Conservation (phyloP, 2,113 vertebrate species). For the Sialia sialis region DNA sequence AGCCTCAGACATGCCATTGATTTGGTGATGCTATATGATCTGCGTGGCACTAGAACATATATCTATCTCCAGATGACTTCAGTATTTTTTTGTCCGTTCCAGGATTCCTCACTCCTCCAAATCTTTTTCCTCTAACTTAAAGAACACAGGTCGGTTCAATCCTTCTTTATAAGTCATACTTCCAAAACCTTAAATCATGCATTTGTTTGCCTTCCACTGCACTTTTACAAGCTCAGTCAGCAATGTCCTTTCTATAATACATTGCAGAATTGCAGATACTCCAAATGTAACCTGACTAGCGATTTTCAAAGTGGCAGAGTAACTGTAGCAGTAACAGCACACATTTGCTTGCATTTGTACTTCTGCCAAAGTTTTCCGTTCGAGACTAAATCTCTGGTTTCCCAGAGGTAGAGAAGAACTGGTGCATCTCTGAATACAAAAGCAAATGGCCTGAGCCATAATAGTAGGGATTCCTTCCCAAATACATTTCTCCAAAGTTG, state of each 20-base stretch:
- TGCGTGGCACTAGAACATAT: not conserved
- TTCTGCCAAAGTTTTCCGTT: not conserved
- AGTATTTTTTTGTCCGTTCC: constrained; percentile 22
- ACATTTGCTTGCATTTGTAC: not conserved
- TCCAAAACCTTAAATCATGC: constrained; percentile 64
- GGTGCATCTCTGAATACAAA: not conserved
- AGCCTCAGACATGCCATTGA: not conserved
- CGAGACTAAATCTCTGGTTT: not conserved
- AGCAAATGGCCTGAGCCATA: not conserved
- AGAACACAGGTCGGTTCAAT: constrained; percentile 56
- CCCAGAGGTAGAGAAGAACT: not conserved
- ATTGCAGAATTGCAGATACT: constrained; percentile 52
- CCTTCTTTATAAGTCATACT: constrained; percentile 60
- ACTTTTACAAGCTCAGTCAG: constrained; percentile 61
- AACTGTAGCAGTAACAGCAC: not conserved
- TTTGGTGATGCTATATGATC: not conserved
- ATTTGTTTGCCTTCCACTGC: constrained; percentile 63
- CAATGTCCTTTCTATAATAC: constrained; percentile 43
- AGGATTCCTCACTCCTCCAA: constrained; percentile 47
- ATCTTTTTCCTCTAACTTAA: constrained; percentile 47
- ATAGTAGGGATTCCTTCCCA: not conserved
- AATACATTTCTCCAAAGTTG: not conserved
- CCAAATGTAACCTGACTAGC: constrained; percentile 23
- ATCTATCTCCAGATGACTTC: constrained; percentile 4
- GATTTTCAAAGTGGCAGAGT: constrained; percentile 19